A percentile compares a stretch with the other conserved stretches of the same genome.
phyloP scores from a whole-genome alignment of 2,888 invertebrate genomes.

The Meandrusa payeni region DNA sequence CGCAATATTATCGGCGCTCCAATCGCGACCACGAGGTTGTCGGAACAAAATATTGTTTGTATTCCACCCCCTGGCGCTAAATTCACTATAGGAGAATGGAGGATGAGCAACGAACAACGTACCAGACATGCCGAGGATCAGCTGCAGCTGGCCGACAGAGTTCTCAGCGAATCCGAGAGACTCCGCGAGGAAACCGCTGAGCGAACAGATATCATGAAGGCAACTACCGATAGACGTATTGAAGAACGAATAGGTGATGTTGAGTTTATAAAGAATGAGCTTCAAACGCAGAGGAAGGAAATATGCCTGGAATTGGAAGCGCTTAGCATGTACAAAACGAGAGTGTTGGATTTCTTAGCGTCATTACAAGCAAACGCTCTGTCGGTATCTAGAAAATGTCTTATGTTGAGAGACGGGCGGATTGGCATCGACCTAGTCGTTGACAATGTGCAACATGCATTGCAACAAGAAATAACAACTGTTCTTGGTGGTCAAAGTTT shows the following conservation, averaged over 20 bases:
- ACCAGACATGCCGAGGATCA: slow-evolving; percentile 89
- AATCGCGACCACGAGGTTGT: slow-evolving; percentile 59
- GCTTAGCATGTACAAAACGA: slow-evolving; percentile 85
- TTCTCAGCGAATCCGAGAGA: slow-evolving; percentile 83
- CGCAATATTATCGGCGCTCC: slow-evolving; percentile 66
- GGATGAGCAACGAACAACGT: slow-evolving; percentile 84
- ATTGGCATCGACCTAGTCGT: slow-evolving; percentile 89
- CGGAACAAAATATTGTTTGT: slow-evolving; percentile 48
- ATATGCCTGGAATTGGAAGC: slow-evolving; percentile 89
- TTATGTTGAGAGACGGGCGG: slow-evolving; percentile 88
- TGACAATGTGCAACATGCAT: slow-evolving; percentile 90
- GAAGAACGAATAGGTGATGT: slow-evolving; percentile 91
- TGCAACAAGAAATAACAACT: slow-evolving; percentile 89
- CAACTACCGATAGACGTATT: slow-evolving; percentile 88
- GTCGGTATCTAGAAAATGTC: slow-evolving; percentile 87
- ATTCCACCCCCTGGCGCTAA: slow-evolving; percentile 64
- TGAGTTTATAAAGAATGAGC: slow-evolving; percentile 88
- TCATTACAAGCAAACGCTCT: slow-evolving; percentile 84
- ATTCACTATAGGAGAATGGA: slow-evolving; percentile 88
- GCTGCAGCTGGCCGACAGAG: slow-evolving; percentile 89
- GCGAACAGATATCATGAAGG: slow-evolving; percentile 85
- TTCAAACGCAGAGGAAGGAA: slow-evolving; percentile 88
- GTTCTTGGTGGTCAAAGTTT: slow-evolving; percentile 86
- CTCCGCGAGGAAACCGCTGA: slow-evolving; percentile 87
- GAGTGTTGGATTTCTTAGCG: slow-evolving; percentile 88